Evolutionary conservation across 1,140 invertebrate species (phyloP), one percentile per base, ranked within the genome.

Genomic region (Habropoda laboriosa): DNA sequence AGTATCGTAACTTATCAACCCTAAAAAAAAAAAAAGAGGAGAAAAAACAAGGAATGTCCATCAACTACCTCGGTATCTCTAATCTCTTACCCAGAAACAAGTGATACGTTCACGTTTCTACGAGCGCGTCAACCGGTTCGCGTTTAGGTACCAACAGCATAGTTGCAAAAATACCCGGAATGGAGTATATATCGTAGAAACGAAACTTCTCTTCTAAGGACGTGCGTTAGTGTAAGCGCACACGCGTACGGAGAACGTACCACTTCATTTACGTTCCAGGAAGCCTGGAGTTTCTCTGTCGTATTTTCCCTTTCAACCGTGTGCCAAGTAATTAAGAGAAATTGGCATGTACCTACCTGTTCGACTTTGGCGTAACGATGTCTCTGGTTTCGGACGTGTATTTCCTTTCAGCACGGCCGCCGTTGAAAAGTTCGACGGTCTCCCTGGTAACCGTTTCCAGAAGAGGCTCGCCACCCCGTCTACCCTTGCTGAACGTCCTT

Each of bases 401-500:
- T 86, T 94, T 94, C 78, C 94, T 93, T 85, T 94, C 94, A 21
- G 94, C 93, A 67, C 93, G 88, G 42, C 94, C 94, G 3, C 94
- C 94, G 63, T 92, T 92, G 81, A 94, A 95, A 8, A 94, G 93
- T 90, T 95, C 94, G 40, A 95, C 94, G 42, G 94, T 95, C 88
- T 95, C 94, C 61, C 94, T 91, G 24, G 94, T 95, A 49, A 95
- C 93, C 42, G 94, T 94, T 86, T 95, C 94, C 40, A 93, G 86
- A 58, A 93, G 90, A 24, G 93, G 93, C 74, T 94, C 93, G 32
- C 92, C 92, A 21, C 91, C 92, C 42, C 89, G 84, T 12, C 91
- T 86, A 13, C 92, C 92, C 79, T 93, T 93, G 32, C 92, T 93
- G 64, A 94, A 94, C 0, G 94, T 94, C 76, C 94, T 92, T 80